Percentiles rank a stretch among this genome's conserved stretches.
These are phyloP conservation scores for Thymelicus acteon DNA, from an alignment of 2,888 invertebrate genomes.

Conservation along the genomic window DNA sequence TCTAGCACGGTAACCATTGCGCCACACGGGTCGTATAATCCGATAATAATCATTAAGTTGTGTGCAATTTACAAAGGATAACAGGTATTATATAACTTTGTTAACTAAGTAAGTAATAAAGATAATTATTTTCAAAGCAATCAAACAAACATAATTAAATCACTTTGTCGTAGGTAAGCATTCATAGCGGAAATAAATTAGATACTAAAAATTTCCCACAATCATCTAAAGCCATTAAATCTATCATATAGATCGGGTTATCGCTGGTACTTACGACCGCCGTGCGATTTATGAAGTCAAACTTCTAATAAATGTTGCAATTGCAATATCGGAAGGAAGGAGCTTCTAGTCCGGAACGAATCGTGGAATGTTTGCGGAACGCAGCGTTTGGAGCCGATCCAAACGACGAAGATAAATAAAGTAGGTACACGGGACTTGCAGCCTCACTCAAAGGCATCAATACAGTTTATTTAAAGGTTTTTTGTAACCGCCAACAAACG, in stretches of 20 bases:
- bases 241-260: conserved; percentile 20
- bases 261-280: conserved; percentile 25
- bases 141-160: too few species aligned
- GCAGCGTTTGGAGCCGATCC: conserved; percentile 25
- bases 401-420: conserved; percentile 25
- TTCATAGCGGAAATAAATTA: not conserved
- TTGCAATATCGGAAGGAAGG: conserved; percentile 43
- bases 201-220: conserved; percentile 2
- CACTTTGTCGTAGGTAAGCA: not conserved
- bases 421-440: conserved; percentile 21
- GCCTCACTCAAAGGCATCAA: not conserved
- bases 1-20: too few species aligned
- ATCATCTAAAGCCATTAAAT: conserved; percentile 13
- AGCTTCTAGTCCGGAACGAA: conserved; percentile 41
- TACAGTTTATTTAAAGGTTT: not conserved
- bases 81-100: too few species aligned
- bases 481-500: too few species aligned
- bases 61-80: too few species aligned
- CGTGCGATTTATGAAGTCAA: conserved; percentile 33
- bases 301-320: conserved; percentile 45
- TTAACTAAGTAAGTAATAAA: too few species aligned
- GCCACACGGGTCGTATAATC: too few species aligned
- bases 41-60: too few species aligned
- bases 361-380: conserved; percentile 34
- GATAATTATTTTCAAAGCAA: too few species aligned